These are phyloP conservation scores for Neotoxoptera formosana DNA, from an alignment of 1,140 invertebrate species.

Conservation along the genomic window DNA sequence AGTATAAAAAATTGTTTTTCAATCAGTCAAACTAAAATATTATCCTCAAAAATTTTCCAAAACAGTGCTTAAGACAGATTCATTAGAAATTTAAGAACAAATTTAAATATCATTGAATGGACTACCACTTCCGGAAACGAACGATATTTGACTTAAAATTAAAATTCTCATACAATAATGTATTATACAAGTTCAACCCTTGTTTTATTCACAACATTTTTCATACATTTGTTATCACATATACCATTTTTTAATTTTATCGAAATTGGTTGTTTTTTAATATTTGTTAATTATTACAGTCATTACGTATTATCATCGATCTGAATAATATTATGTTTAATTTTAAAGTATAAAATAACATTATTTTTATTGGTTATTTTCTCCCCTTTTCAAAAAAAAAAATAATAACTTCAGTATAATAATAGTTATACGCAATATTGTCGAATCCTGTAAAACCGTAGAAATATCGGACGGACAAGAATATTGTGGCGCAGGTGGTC, in stretches of 20 bases:
- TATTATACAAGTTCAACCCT: too few relatives aligned
- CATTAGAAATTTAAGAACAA: not conserved
- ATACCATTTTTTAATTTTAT: not conserved
- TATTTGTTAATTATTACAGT: not conserved
- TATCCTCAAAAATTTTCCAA: not conserved
- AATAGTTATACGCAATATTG: not conserved
- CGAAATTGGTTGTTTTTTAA: not conserved
- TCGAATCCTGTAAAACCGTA: not conserved
- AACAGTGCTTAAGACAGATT: not conserved
- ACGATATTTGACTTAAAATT: too few relatives aligned
- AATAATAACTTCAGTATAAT: not conserved
- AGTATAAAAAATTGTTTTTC: not conserved
- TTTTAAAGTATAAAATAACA: not conserved
- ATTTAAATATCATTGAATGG: not conserved
- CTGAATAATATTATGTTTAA: not conserved
- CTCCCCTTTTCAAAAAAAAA: not conserved
- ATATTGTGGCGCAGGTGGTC: constrained; percentile 52
- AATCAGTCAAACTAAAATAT: not conserved
- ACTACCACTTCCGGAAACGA: too few relatives aligned
- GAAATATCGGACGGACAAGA: not conserved
- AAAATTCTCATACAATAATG: too few relatives aligned
- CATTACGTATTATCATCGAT: not conserved
- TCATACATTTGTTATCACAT: not conserved
- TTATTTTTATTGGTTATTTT: not conserved
- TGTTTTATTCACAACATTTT: not conserved